Conservation (phyloP, 2,888 invertebrate genomes). For the Athalia cordata region DNA sequence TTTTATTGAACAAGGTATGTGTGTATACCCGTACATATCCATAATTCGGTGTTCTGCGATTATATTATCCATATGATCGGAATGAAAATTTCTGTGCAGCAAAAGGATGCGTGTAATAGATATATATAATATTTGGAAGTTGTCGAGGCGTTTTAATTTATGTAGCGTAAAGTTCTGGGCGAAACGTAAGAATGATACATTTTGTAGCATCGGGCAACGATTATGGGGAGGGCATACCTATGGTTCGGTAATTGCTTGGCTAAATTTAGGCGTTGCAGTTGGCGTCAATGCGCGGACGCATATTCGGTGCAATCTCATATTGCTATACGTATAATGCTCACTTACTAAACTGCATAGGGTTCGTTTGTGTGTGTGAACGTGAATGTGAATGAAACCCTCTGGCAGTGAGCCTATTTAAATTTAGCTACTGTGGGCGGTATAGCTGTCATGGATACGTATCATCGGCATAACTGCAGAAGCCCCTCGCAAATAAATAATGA, state of each 20-base stretch:
- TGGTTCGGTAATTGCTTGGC: conserved; percentile 72
- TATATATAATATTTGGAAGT: not conserved
- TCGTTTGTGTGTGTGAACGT: conserved; percentile 57
- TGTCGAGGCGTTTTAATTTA: conserved; percentile 4
- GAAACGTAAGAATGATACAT: conserved; percentile 31
- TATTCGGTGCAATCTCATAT: conserved; percentile 71
- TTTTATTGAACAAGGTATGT: too few relatives aligned
- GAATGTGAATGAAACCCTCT: conserved; percentile 72
- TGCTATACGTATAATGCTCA: conserved; percentile 62
- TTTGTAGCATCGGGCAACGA: conserved; percentile 53
- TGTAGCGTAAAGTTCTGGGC: conserved; percentile 1
- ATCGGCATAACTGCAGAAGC: conserved; percentile 71
- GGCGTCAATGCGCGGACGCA: conserved; percentile 73
- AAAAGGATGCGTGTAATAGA: not conserved
- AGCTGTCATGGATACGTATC: conserved; percentile 74
- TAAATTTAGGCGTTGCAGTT: conserved; percentile 72
- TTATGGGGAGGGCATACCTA: conserved; percentile 65
- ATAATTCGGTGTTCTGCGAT: too few relatives aligned
- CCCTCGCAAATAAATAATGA: conserved; percentile 71
- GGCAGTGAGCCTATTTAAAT: conserved; percentile 73
- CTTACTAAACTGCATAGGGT: conserved; percentile 61
- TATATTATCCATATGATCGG: too few relatives aligned
- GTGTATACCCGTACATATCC: too few relatives aligned
- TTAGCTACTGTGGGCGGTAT: conserved; percentile 73
- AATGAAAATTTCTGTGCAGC: too few relatives aligned